Percentiles rank a stretch among this genome's conserved stretches.
Evolutionary conservation across 2,888 invertebrate genomes (phyloP).

Genomic region (Nymphalis c-album): DNA sequence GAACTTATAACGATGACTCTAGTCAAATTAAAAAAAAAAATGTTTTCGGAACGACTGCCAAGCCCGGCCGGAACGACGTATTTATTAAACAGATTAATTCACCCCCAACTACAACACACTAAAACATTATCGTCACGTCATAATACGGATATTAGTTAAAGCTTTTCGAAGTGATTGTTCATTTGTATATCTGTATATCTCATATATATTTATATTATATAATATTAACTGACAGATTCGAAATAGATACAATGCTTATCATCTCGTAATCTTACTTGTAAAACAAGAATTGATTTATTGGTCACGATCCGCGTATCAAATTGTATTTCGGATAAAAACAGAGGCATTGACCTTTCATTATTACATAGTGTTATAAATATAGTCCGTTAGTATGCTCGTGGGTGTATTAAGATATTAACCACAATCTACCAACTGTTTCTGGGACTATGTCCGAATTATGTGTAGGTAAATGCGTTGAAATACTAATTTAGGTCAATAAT

Average conservation of each 20-base stretch:
- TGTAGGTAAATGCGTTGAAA: slow-evolving; percentile 31
- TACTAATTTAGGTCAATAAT: neutral
- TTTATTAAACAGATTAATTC: too few relatives aligned
- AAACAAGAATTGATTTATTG: slow-evolving; percentile 23
- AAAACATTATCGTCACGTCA: neutral
- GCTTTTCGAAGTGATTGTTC: neutral
- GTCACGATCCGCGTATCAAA: slow-evolving; percentile 25
- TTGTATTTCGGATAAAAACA: slow-evolving; percentile 24
- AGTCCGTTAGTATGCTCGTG: slow-evolving; percentile 20
- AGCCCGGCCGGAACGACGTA: too few relatives aligned
- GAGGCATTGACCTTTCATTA: slow-evolving; percentile 39
- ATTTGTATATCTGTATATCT: neutral
- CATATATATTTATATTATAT: neutral
- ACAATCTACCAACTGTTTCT: slow-evolving; percentile 37
- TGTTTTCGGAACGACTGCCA: too few relatives aligned
- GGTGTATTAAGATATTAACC: slow-evolving; percentile 43
- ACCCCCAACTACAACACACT: neutral
- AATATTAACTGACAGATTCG: slow-evolving; percentile 16
- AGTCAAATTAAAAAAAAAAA: too few relatives aligned
- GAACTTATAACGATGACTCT: too few relatives aligned
- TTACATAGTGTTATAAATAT: slow-evolving; percentile 37
- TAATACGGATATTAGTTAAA: neutral
- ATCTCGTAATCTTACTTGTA: slow-evolving; percentile 9
- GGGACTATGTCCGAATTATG: slow-evolving; percentile 46
- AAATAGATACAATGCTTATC: slow-evolving; percentile 3